Conservation (phyloP, 2,888 invertebrate species). For the Torymus aiolomorphi region DNA sequence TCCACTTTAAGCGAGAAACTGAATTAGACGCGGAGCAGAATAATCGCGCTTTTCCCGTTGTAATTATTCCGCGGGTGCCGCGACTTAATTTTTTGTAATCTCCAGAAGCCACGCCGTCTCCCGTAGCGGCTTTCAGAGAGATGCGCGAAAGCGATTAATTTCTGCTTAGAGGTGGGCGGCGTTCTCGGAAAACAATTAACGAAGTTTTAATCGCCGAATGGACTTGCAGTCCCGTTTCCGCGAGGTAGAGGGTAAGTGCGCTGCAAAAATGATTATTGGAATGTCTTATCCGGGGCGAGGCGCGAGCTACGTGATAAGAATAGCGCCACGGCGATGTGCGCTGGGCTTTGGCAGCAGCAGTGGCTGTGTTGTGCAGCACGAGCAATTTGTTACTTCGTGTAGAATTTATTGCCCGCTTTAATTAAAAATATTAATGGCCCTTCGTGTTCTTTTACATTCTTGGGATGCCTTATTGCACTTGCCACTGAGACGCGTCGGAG, state of each 20-base stretch:
- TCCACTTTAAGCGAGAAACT: constrained; percentile 30
- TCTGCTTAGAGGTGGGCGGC: background rate
- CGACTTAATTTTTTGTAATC: background rate
- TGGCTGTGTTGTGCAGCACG: background rate
- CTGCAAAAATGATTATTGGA: constrained; percentile 19
- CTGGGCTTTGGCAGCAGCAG: constrained; percentile 31
- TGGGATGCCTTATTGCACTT: background rate
- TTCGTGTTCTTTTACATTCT: constrained; percentile 24
- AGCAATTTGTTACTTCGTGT: constrained; percentile 24
- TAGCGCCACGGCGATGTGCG: background rate
- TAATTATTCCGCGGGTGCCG: background rate
- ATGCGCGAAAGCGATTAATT: background rate
- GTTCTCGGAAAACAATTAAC: constrained; percentile 18
- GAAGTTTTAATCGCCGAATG: background rate
- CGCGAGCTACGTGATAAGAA: constrained; percentile 38
- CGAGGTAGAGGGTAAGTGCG: constrained; percentile 4
- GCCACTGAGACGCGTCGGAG: background rate
- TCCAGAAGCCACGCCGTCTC: background rate
- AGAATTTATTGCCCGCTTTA: constrained; percentile 47
- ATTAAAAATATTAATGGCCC: constrained; percentile 49
- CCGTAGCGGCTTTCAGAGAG: too few species aligned
- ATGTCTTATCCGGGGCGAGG: constrained; percentile 20
- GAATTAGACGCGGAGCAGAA: constrained; percentile 24
- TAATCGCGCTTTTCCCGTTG: background rate
- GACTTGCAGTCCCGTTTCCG: too few species aligned